phyloP scores from a whole-genome alignment of 2,113 vertebrate species.

The Origma solitaria region DNA sequence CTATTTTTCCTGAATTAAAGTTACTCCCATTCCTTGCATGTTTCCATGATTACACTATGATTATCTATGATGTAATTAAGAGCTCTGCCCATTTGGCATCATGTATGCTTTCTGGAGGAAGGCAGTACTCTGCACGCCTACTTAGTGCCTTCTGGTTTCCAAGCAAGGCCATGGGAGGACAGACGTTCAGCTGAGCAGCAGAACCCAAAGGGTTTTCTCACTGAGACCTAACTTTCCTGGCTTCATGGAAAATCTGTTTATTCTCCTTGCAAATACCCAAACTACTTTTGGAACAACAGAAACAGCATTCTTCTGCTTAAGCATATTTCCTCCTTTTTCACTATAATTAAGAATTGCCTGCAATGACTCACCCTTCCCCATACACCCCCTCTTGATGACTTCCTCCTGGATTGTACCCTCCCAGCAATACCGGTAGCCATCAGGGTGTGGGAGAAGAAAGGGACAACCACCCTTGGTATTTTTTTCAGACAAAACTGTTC shows the following conservation, averaged over 20 bases:
- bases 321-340: background rate
- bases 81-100: conserved; percentile 26
- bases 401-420: background rate
- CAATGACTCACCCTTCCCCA: background rate
- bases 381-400: background rate
- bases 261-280: background rate
- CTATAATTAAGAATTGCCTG: background rate
- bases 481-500: background rate
- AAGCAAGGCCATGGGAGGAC: background rate
- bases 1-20: conserved; percentile 36
- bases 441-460: background rate
- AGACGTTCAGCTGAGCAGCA: background rate
- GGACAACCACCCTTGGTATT: background rate
- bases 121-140: background rate
- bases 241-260: background rate
- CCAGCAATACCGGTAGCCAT: background rate
- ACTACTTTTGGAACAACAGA: background rate
- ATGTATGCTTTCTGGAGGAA: background rate
- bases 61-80: conserved; percentile 38
- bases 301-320: background rate
- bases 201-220: background rate
- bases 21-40: conserved; percentile 39
- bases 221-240: background rate
- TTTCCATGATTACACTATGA: conserved; percentile 8
- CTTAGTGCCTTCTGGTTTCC: background rate